Evolutionary conservation across 37 sponge, comb jelly and placozoan species (phyloP).

Genomic region (Hormiphora californensis): DNA sequence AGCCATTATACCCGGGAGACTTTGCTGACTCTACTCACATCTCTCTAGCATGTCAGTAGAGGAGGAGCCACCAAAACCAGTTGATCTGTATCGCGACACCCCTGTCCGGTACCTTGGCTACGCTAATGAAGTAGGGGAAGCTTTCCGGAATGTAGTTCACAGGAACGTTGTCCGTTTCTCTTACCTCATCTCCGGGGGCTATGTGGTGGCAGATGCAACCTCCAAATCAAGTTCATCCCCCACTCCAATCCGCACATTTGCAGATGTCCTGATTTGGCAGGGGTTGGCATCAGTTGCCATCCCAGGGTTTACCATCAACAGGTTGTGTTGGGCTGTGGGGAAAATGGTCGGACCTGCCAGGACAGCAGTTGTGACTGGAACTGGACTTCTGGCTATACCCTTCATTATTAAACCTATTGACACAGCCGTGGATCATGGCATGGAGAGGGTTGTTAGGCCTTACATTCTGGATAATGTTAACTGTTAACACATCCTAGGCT

Average conservation of each 20-base stretch:
- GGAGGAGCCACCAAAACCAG: too few relatives aligned
- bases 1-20: too few relatives aligned
- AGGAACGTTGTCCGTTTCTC: conserved; percentile 55
- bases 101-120: conserved; percentile 54
- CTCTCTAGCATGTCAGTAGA: too few relatives aligned
- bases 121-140: conserved; percentile 68
- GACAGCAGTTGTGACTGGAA: conserved; percentile 54
- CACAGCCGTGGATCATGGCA: conserved; percentile 42
- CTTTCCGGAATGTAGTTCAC: conserved; percentile 59
- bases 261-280: conserved; percentile 66
- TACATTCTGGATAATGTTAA: neutral
- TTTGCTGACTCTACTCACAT: too few relatives aligned
- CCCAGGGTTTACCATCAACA: conserved; percentile 62
- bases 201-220: conserved; percentile 59
- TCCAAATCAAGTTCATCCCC: neutral
- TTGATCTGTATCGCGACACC: conserved; percentile 8
- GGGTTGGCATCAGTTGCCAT: conserved; percentile 64
- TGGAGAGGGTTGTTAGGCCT: conserved; percentile 12
- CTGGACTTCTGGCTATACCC: conserved; percentile 60
- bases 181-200: conserved; percentile 58
- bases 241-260: conserved; percentile 40
- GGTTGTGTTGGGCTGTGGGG: conserved; percentile 55
- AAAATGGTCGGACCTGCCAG: neutral
- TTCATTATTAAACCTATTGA: conserved; percentile 66
- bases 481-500: too few relatives aligned